Conservation (phyloP, 2,113 vertebrate genomes). For the Muntiacus reevesi region DNA sequence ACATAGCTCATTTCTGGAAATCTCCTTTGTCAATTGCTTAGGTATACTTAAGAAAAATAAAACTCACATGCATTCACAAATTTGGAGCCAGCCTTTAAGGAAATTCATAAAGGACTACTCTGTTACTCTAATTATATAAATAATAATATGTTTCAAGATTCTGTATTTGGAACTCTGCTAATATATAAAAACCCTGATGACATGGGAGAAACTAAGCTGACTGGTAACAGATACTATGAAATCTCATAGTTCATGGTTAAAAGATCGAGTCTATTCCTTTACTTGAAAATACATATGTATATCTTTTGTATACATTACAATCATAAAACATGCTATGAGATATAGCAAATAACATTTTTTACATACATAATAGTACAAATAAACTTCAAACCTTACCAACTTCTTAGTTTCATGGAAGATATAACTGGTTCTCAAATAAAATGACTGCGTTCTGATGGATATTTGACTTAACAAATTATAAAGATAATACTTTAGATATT, state of each 20-base stretch:
- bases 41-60: slow-evolving; percentile 66
- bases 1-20: slow-evolving; percentile 78
- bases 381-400: slow-evolving; percentile 20
- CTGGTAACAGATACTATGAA: neutral
- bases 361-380: neutral
- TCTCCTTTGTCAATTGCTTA: slow-evolving; percentile 70
- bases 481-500: neutral
- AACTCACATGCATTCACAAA: slow-evolving; percentile 57
- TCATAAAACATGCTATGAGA: slow-evolving; percentile 61
- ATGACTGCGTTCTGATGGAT: neutral
- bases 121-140: neutral
- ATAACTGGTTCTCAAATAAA: neutral
- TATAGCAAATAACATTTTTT: slow-evolving; percentile 49
- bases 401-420: neutral
- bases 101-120: neutral
- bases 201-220: neutral
- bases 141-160: neutral
- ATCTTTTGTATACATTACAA: slow-evolving; percentile 55
- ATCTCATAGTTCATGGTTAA: neutral
- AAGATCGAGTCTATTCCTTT: neutral
- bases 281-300: slow-evolving; percentile 51
- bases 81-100: slow-evolving; percentile 48
- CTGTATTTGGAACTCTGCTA: neutral
- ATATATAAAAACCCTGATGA: neutral
- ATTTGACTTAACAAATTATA: neutral